A percentile compares a stretch with the other conserved stretches of the same genome.
Conservation (phyloP, 2,888 invertebrate genomes). For the Teinopalpus imperialis region DNA sequence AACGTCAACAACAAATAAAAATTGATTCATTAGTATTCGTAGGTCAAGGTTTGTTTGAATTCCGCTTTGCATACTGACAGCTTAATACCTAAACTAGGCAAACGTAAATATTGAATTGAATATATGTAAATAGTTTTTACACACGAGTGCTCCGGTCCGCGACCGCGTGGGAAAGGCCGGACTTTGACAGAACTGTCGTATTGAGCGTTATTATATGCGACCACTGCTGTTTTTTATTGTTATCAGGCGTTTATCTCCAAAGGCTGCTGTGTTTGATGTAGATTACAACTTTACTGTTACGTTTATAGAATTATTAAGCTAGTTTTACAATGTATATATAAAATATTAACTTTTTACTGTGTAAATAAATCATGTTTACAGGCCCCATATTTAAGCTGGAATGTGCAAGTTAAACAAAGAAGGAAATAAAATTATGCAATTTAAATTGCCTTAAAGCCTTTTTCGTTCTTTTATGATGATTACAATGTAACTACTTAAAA, state of each 20-base stretch:
- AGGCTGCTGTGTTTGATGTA: conserved; percentile 21
- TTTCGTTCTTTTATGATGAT: too few species aligned
- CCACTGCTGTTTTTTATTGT: conserved; percentile 26
- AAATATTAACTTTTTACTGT: too few species aligned
- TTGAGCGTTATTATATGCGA: conserved; percentile 39
- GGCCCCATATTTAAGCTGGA: not conserved
- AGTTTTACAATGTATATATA: conserved; percentile 17
- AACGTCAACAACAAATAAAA: conserved; percentile 27
- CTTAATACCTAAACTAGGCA: conserved; percentile 38
- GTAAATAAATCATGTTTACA: too few species aligned
- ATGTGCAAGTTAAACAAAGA: not conserved
- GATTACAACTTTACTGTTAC: conserved; percentile 17
- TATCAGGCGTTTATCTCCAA: conserved; percentile 11
- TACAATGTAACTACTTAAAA: too few species aligned
- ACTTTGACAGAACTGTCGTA: conserved; percentile 42
- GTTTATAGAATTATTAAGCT: conserved; percentile 6
- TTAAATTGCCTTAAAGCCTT: too few species aligned
- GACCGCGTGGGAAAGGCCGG: conserved; percentile 68
- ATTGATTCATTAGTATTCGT: conserved; percentile 38
- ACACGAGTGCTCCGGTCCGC: conserved; percentile 50
- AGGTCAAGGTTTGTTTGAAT: conserved; percentile 65
- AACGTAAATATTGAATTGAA: conserved; percentile 42
- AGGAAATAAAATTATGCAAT: too few species aligned
- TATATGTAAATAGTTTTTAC: conserved; percentile 47
- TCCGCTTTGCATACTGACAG: conserved; percentile 66